Percentiles rank a stretch among this genome's conserved stretches.
phyloP scores from a whole-genome alignment of 64 coral and sea anemone species.

The Anthopleura sola region DNA sequence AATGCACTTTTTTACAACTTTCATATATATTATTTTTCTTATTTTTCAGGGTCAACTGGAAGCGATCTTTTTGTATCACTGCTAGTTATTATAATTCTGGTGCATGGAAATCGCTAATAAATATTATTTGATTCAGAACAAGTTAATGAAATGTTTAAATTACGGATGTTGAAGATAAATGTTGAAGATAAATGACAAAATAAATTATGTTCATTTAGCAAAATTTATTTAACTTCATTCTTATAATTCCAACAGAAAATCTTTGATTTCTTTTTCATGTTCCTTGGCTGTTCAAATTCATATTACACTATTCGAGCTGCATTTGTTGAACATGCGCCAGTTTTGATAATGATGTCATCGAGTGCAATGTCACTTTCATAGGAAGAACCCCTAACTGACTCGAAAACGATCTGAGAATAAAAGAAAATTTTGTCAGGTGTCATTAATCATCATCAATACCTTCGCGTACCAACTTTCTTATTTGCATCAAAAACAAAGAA shows the following conservation, averaged over 20 bases:
- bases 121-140: no score
- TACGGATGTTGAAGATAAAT: no score
- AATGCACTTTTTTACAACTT: background rate
- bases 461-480: background rate
- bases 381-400: background rate
- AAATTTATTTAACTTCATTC: no score
- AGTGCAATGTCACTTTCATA: conserved; percentile 13
- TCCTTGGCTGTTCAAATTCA: background rate
- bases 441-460: no score
- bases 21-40: background rate
- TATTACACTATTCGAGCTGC: background rate
- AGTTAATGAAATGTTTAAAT: no score
- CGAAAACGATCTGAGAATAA: background rate
- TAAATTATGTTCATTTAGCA: no score
- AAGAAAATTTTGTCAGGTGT: background rate
- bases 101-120: no score
- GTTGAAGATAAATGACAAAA: no score
- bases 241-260: background rate
- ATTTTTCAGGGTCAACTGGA: no score
- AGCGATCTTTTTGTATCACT: no score
- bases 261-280: background rate
- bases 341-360: background rate
- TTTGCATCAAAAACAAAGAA: background rate
- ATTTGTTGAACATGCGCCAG: background rate
- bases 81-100: no score